phyloP scores from a whole-genome alignment of 1,140 invertebrate genomes.

The Ceratitis capitata region DNA sequence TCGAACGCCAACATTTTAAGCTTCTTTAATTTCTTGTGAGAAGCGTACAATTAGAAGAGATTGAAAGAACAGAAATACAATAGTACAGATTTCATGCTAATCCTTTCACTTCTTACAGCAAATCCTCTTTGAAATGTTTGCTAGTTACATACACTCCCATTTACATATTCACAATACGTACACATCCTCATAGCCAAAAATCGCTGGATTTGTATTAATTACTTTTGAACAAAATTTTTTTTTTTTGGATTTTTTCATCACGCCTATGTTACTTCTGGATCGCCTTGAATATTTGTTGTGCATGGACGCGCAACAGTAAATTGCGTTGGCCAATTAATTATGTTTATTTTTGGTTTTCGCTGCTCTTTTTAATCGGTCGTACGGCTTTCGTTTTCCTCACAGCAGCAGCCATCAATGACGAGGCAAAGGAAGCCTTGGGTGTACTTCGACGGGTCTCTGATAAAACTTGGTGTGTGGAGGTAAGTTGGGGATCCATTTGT shows the following conservation, averaged over 20 bases:
- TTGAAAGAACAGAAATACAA: neutral
- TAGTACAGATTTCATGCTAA: neutral
- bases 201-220: conserved; percentile 3
- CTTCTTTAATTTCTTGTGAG: conserved; percentile 44
- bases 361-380: conserved; percentile 70
- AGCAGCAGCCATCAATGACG: conserved; percentile 71
- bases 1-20: too few species aligned
- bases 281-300: neutral
- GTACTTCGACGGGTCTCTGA: conserved; percentile 69
- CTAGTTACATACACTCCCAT: neutral
- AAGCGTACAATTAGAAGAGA: neutral
- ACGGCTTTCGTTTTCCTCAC: conserved; percentile 70
- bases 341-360: conserved; percentile 72
- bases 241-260: neutral
- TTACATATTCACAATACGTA: too few species aligned
- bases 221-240: neutral
- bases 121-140: neutral
- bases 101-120: neutral
- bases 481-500: too few species aligned
- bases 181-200: neutral
- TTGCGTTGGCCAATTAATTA: conserved; percentile 66
- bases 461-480: conserved; percentile 69
- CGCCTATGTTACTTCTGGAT: neutral
- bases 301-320: conserved; percentile 47
- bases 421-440: conserved; percentile 68